Evolutionary conservation across 2,888 invertebrate genomes (phyloP), one percentile per base, ranked within the genome.

Genomic region (Meloe dianella): DNA sequence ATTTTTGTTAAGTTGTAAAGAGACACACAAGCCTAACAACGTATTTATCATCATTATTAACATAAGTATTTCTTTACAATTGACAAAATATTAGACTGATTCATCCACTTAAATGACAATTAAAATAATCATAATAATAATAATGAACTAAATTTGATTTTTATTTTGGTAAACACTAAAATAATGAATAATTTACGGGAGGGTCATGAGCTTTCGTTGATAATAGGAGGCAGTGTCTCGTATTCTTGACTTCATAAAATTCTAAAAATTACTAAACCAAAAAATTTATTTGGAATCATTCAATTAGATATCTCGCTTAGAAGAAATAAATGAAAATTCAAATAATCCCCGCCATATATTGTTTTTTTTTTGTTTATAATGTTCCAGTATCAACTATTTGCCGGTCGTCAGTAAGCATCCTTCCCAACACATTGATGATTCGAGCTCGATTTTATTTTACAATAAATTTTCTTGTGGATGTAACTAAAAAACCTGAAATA

Each of bases 351-450:
- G 79, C 79, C 51, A 75, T 81, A 80, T 14, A 81, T 77, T 78
- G 74, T 79, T 78, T 81, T 81, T 78, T n/a, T n/a, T n/a, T n/a
- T n/a, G n/a, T n/a, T n/a, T n/a, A n/a, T 81, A 77, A 80, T 83
- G 82, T 84, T 84, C 80, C 83, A 84, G 84, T 84, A 83, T 79
- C 83, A 83, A 77, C 81, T 84, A 75, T 84, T 84, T 80, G 80
- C 83, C 79, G 84, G 84, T 78, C 83, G 84, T 74, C 84, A 83
- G 80, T 84, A 83, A 82, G 75, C 76, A 79, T 77, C 80, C 76
- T 77, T 72, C 51, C 51, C 51, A 47, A 9, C 51, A 22, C 10
- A 73, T 77, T 78, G 78, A 78, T 78, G 79, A 79, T 77, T 75
- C 71, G 74, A 78, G 74, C 74, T 74, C 75, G 72, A 74, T 73